Evolutionary conservation across 2,113 vertebrate species (phyloP).

Genomic region (Eleginops maclovinus): DNA sequence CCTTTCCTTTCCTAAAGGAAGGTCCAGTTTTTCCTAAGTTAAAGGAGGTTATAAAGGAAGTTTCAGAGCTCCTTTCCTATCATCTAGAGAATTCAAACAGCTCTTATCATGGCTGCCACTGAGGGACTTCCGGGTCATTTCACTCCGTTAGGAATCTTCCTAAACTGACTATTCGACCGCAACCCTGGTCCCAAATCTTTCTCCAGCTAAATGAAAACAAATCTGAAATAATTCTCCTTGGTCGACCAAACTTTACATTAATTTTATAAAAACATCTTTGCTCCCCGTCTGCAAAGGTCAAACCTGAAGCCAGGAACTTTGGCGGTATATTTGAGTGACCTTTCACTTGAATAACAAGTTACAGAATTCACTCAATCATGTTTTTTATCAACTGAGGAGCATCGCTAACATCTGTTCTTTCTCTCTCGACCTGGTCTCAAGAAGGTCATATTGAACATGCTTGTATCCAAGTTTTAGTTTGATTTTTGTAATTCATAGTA

Average conservation of each 20-base stretch:
- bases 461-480: neutral
- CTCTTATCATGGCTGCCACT: no score
- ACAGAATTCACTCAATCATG: neutral
- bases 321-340: constrained; percentile 1
- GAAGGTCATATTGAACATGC: neutral
- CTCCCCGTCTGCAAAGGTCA: constrained; percentile 10
- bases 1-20: no score
- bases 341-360: constrained; percentile 9
- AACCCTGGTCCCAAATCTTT: neutral
- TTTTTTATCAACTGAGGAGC: constrained; percentile 10
- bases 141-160: no score
- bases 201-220: neutral
- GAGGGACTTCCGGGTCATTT: no score
- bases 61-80: no score
- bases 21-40: no score
- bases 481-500: constrained; percentile 5
- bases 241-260: neutral
- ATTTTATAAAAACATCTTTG: neutral
- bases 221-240: neutral
- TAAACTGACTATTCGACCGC: no score
- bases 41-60: no score
- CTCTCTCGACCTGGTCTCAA: neutral
- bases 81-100: no score
- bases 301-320: neutral
- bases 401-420: neutral